Evolutionary conservation across 1,140 invertebrate genomes (phyloP), one percentile per base, ranked within the genome.

Genomic region (Drosophila biarmipes): DNA sequence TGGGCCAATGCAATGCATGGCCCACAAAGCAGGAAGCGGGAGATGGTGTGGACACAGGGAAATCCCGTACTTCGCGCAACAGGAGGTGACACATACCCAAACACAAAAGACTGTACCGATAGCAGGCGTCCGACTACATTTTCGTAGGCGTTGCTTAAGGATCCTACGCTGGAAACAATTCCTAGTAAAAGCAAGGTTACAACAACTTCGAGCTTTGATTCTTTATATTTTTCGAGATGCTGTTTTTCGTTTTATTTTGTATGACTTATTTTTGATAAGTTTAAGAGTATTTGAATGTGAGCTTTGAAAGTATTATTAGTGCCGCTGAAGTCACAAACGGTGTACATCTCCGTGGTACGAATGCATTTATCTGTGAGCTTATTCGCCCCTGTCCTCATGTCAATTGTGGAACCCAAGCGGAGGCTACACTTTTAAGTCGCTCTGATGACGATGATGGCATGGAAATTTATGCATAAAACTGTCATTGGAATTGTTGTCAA

Each of bases 401-500:
- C 61, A 63, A 43, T 63, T 58, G 21, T 34, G 35, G 57, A 43
- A 35, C 61, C 21, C 54, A 24, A 59, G 19, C 59, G 21, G 19
- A 59, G 59, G 54, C 35, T 59, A 67, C 52, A 67, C 43, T 64
- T 64, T 67, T 37, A 34, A 64, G 45, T 21, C 63, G 35, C 29
- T 34, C 45, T 27, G 56, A 46, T 46, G 34, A 62, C 15, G 54
- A 57, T 68, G 48, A 64, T 49, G 43, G 52, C 59, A 43, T 17
- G 29, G 31, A 66, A 57, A 54, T 76, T 29, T 55, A 77, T 76
- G 73, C 73, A 66, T 76, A 75, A 71, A 78, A 82, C 53, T 61
- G 80, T 69, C 74, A 74, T 78, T 74, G 45, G 68, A 64, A 56
- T 74, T 63, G 80, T 69, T 84, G 74, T 74, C 58, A 63, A 82